Percentiles rank a stretch among this genome's conserved stretches.
Conservation (phyloP, 2,888 invertebrate genomes). For the Sinohyriopsis cumingii region DNA sequence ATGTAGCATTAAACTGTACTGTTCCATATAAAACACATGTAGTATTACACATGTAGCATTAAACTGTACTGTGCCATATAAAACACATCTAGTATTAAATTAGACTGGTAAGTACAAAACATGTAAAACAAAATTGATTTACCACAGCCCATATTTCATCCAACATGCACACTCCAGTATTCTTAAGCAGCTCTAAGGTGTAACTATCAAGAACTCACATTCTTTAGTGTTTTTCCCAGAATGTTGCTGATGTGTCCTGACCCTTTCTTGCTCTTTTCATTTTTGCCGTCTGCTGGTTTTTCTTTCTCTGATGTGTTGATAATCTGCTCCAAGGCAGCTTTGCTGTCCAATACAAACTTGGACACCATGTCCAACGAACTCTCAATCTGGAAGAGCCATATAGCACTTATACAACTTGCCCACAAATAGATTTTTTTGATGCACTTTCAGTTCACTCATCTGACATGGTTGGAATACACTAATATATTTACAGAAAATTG, state of each 20-base stretch:
- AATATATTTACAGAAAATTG: background rate
- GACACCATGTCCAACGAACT: constrained; percentile 77
- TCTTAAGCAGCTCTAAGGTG: background rate
- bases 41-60: too few species aligned
- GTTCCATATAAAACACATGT: too few species aligned
- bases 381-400: constrained; percentile 75
- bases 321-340: constrained; percentile 78
- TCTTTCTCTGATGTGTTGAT: constrained; percentile 70
- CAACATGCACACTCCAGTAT: background rate
- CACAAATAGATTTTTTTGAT: background rate
- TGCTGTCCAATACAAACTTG: constrained; percentile 77
- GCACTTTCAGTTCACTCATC: background rate
- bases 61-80: too few species aligned
- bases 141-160: too few species aligned
- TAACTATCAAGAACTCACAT: constrained; percentile 58
- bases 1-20: too few species aligned
- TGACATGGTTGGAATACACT: background rate
- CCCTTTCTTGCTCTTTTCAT: constrained; percentile 52
- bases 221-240: constrained; percentile 71
- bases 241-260: constrained; percentile 66
- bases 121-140: too few species aligned
- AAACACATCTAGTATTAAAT: too few species aligned
- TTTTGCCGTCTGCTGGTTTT: constrained; percentile 51
- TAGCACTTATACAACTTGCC: background rate
- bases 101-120: too few species aligned